phyloP scores from a whole-genome alignment of 1,140 invertebrate genomes.

The Rhyacophila brunnea region DNA sequence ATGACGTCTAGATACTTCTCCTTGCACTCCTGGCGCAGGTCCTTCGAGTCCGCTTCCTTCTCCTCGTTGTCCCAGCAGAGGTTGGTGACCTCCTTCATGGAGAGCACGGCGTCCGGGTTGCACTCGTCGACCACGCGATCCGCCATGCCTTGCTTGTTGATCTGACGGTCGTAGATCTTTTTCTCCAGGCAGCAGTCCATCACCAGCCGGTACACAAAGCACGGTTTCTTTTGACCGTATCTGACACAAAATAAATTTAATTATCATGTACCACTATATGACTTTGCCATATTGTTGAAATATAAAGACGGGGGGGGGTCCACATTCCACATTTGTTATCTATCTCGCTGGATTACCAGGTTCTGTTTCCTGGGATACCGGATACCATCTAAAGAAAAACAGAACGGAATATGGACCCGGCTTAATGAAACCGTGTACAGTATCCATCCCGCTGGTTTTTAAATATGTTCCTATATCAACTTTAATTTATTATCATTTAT shows the following conservation, averaged over 20 bases:
- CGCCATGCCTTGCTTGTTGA: slow-evolving; percentile 96
- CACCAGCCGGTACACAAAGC: slow-evolving; percentile 94
- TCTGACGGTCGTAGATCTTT: slow-evolving; percentile 97
- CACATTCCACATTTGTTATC: no score
- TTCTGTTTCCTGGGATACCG: no score
- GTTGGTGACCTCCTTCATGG: slow-evolving; percentile 91
- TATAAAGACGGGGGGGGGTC: no score
- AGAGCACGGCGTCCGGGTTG: slow-evolving; percentile 94
- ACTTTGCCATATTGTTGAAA: no score
- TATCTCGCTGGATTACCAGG: no score
- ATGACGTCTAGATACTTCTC: slow-evolving; percentile 80
- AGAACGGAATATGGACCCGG: no score
- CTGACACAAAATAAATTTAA: slow-evolving; percentile 43
- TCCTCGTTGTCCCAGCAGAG: slow-evolving; percentile 92
- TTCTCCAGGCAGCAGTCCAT: slow-evolving; percentile 96
- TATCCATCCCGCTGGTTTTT: no score
- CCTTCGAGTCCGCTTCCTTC: slow-evolving; percentile 72
- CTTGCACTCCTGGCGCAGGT: slow-evolving; percentile 62
- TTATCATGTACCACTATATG: no score
- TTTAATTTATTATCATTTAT: no score
- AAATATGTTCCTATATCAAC: no score
- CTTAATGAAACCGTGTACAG: no score
- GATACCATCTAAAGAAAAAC: no score
- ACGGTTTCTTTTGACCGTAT: slow-evolving; percentile 92
- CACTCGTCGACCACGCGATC: slow-evolving; percentile 97